Conservation (phyloP, 37 sponge, comb jelly and placozoan genomes). For the Diacarnus erythraeanus region DNA sequence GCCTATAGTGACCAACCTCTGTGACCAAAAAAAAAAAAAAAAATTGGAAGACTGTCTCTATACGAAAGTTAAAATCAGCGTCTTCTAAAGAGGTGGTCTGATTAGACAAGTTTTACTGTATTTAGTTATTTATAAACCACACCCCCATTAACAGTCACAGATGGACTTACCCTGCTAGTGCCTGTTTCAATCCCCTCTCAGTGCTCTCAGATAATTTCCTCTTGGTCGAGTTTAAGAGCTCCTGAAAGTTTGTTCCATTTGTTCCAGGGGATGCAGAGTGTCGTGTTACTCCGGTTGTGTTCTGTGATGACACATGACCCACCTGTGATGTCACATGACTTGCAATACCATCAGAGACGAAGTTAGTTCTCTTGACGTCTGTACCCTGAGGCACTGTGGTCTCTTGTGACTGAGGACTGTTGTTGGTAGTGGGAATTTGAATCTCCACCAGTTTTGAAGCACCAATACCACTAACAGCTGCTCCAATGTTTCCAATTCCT, state of each 20-base stretch:
- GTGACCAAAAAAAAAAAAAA: no score
- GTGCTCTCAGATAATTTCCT: constrained; percentile 21
- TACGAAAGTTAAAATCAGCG: constrained; percentile 2
- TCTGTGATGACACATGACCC: background rate
- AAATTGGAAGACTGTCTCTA: background rate
- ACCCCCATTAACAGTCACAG: background rate
- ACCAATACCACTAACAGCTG: background rate
- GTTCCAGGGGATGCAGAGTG: background rate
- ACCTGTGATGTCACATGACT: constrained; percentile 3
- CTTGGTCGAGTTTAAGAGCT: constrained; percentile 16
- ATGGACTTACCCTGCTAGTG: constrained; percentile 51
- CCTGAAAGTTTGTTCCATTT: constrained; percentile 14
- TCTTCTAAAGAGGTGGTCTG: no score
- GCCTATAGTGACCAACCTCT: no score
- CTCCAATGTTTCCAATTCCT: background rate
- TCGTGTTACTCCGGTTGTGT: background rate
- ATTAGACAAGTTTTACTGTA: no score
- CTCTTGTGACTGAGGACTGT: background rate
- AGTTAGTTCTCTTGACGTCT: constrained; percentile 3
- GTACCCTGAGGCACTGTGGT: background rate
- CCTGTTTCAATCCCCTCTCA: constrained; percentile 55
- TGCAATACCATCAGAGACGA: constrained; percentile 3
- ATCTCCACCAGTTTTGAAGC: background rate
- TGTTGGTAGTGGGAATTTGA: background rate
- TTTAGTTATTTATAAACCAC: no score